Conservation (phyloP, 2,888 invertebrate genomes). For the Proisotoma minuta region DNA sequence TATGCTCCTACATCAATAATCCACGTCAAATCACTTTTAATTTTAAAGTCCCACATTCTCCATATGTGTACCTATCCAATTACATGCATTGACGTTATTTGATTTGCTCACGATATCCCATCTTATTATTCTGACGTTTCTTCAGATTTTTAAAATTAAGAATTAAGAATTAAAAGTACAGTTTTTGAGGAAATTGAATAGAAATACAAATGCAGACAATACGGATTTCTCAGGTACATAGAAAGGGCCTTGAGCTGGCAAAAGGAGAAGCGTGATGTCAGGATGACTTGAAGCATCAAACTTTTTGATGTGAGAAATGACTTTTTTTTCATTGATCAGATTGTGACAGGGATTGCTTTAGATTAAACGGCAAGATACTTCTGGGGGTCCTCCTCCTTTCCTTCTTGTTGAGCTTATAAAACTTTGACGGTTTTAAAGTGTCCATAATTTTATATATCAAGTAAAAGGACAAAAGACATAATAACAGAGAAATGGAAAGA, state of each 20-base stretch:
- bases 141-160: no score
- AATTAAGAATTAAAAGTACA: neutral
- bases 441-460: conserved; percentile 1
- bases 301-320: conserved; percentile 43
- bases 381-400: neutral
- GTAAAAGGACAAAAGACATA: neutral
- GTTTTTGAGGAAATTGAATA: neutral
- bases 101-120: no score
- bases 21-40: neutral
- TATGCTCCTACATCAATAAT: neutral
- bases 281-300: conserved; percentile 21
- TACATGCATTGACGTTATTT: no score
- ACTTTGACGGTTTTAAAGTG: neutral
- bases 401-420: neutral
- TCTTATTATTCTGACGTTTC: no score
- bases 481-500: conserved; percentile 24
- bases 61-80: no score
- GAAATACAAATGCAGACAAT: neutral
- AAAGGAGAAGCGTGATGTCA: conserved; percentile 17
- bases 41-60: neutral
- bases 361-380: conserved; percentile 5
- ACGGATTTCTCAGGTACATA: neutral
- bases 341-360: conserved; percentile 10
- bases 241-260: conserved; percentile 8
- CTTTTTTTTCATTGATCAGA: conserved; percentile 35